Evolutionary conservation across 2,888 invertebrate species (phyloP).

Genomic region (Mesopsocus fuscifrons): DNA sequence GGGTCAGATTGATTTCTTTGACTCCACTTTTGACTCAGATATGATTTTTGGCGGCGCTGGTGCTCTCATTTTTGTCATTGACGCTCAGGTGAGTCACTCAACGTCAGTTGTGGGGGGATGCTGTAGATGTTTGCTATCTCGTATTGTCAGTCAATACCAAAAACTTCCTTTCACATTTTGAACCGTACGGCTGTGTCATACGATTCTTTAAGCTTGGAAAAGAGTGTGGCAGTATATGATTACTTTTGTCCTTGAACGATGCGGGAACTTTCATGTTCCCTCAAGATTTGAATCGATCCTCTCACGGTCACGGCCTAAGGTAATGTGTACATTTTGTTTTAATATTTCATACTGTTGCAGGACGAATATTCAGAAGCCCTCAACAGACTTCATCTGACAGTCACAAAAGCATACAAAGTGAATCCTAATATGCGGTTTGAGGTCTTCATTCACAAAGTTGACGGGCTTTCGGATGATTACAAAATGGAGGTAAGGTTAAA

Average conservation of each 20-base stretch:
- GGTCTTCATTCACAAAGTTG: slow-evolving; percentile 98
- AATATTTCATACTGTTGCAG: slow-evolving; percentile 32
- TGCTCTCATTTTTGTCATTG: slow-evolving; percentile 96
- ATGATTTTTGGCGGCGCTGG: slow-evolving; percentile 95
- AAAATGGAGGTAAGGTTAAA: slow-evolving; percentile 58
- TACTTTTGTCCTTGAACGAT: no score
- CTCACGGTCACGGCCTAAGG: no score
- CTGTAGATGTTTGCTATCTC: no score
- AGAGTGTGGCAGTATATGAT: no score
- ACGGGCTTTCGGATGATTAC: slow-evolving; percentile 95
- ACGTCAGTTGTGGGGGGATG: no score
- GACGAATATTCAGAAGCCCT: slow-evolving; percentile 96
- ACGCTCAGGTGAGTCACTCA: slow-evolving; percentile 65
- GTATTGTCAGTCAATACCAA: no score
- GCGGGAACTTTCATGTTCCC: no score
- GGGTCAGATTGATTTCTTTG: slow-evolving; percentile 95
- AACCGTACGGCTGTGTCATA: no score
- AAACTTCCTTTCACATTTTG: no score
- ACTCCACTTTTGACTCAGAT: slow-evolving; percentile 87
- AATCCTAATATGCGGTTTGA: slow-evolving; percentile 95
- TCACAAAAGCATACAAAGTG: slow-evolving; percentile 86
- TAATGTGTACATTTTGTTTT: no score
- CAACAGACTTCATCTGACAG: slow-evolving; percentile 78
- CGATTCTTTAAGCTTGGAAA: no score
- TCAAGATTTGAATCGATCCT: no score